A percentile compares a stretch with the other conserved stretches of the same genome.
Evolutionary conservation across 35 echinoderm and acorn worm genomes (phyloP).

Genomic region (Chiridota heheva): DNA sequence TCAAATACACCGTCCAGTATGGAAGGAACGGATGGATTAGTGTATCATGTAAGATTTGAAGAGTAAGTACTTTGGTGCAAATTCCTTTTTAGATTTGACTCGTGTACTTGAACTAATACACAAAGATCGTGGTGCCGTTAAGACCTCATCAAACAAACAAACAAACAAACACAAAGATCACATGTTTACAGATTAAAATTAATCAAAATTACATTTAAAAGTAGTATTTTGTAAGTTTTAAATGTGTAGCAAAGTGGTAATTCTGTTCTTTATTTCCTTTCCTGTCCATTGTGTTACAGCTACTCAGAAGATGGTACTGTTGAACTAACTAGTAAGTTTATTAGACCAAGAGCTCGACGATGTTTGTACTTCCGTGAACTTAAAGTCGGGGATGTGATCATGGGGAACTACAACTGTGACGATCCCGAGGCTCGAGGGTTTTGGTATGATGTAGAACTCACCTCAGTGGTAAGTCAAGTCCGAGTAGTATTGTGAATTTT

Average conservation of each 20-base stretch:
- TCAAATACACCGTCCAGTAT: neutral
- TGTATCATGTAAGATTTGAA: constrained; percentile 47
- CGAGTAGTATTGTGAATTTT: neutral
- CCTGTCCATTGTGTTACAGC: constrained; percentile 13
- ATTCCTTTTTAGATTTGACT: too few species aligned
- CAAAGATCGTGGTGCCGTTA: too few species aligned
- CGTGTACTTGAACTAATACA: too few species aligned
- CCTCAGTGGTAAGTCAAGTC: constrained; percentile 62
- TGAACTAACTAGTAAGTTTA: constrained; percentile 64
- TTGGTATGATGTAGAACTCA: constrained; percentile 92
- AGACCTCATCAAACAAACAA: too few species aligned
- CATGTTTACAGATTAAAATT: too few species aligned
- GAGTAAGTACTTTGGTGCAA: constrained; percentile 38
- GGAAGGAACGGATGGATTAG: constrained; percentile 26
- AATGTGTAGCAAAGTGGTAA: too few species aligned
- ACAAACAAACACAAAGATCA: too few species aligned
- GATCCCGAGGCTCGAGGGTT: constrained; percentile 85
- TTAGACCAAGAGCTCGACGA: constrained; percentile 73
- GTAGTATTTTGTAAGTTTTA: too few species aligned
- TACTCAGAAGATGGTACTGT: constrained; percentile 87
- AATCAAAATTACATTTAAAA: too few species aligned
- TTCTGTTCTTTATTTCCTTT: too few species aligned
- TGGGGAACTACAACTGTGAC: constrained; percentile 97
- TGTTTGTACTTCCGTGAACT: constrained; percentile 65
- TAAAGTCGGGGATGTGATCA: constrained; percentile 58